Percentiles rank a stretch among this genome's conserved stretches.
Conservation (phyloP, 2,797 vertebrate species). For the Nannoperca australis region DNA sequence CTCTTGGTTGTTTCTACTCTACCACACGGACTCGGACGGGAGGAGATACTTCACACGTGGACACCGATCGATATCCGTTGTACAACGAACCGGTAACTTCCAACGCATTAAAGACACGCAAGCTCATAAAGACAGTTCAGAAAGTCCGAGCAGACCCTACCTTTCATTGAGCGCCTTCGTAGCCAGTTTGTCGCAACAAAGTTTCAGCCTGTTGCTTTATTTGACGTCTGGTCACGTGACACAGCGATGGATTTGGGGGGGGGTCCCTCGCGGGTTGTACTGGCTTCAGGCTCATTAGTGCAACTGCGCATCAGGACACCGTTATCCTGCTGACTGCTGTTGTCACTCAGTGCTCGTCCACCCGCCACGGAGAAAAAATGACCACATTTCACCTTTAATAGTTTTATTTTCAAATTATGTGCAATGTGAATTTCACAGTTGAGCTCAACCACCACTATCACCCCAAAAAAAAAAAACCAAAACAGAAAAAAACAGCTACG, state of each 20-base stretch:
- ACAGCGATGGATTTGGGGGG: neutral
- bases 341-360: neutral
- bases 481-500: constrained; percentile 77
- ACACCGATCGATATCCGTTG: rapidly evolving
- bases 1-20: too few relatives aligned
- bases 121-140: rapidly evolving
- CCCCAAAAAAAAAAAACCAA: constrained; percentile 75
- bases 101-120: rapidly evolving
- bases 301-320: neutral
- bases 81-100: neutral
- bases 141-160: constrained; percentile 24
- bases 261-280: neutral
- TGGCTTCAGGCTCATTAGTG: neutral
- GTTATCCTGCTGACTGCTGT: neutral
- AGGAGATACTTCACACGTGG: constrained; percentile 26
- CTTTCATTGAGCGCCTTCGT: constrained; percentile 21
- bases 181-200: neutral
- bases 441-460: constrained; percentile 85
- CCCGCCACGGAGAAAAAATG: neutral
- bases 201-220: constrained; percentile 11
- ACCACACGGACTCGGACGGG: neutral
- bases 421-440: constrained; percentile 91
- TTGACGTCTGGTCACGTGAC: constrained; percentile 63
- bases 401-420: constrained; percentile 89
- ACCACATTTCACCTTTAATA: constrained; percentile 60